phyloP scores from a whole-genome alignment of 2,113 vertebrate species.

The Neolamprologus cancellatus region DNA sequence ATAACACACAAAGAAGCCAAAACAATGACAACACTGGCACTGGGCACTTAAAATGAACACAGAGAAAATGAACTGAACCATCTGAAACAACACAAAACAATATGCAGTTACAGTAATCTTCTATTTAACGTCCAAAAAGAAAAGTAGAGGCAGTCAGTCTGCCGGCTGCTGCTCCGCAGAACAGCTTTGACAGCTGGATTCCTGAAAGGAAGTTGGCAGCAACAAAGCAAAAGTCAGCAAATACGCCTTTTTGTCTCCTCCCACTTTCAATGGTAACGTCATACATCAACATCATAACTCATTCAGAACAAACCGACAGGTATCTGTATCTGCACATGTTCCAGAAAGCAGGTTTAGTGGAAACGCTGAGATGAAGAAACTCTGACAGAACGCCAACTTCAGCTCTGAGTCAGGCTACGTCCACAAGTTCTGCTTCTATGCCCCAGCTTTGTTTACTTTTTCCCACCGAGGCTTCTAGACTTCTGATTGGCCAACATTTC shows the following conservation, averaged over 20 bases:
- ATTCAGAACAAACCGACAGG: neutral
- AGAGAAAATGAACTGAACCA: neutral
- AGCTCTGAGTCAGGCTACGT: neutral
- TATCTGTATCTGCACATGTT: rapidly evolving
- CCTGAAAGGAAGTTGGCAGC: neutral
- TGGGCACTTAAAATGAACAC: neutral
- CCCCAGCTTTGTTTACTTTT: no score
- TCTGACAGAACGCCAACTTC: neutral
- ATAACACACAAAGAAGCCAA: neutral
- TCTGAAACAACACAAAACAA: neutral
- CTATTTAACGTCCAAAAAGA: neutral
- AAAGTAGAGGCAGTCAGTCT: neutral
- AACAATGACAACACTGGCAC: neutral
- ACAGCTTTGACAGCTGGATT: constrained; percentile 5
- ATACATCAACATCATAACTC: neutral
- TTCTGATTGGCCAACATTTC: no score
- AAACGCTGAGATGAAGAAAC: neutral
- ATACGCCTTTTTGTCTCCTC: neutral
- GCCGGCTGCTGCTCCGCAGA: neutral
- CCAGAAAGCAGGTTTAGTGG: neutral
- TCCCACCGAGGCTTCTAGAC: no score
- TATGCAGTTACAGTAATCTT: neutral
- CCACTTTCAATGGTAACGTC: neutral
- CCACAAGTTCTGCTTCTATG: no score
- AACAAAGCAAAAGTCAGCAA: neutral